Percentiles rank a stretch among this genome's conserved stretches.
Evolutionary conservation across 2,113 vertebrate genomes (phyloP).

Genomic region (Chelonoidis abingdonii): DNA sequence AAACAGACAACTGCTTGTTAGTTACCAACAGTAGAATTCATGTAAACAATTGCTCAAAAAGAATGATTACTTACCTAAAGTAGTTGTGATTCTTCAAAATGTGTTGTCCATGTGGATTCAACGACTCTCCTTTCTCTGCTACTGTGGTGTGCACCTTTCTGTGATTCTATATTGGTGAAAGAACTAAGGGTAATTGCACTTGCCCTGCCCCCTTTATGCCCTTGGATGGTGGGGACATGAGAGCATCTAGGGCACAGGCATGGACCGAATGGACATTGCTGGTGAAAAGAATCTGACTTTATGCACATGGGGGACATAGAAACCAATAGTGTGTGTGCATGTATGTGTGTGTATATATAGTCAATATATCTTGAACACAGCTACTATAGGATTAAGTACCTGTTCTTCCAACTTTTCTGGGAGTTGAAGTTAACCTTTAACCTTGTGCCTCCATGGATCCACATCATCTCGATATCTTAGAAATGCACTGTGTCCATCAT

Average conservation of each 20-base stretch:
- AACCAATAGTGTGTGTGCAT: background rate
- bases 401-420: background rate
- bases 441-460: background rate
- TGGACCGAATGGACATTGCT: background rate
- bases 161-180: background rate
- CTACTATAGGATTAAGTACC: background rate
- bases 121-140: slow-evolving; percentile 8
- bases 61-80: background rate
- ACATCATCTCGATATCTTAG: background rate
- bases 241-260: background rate
- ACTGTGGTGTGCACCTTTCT: background rate
- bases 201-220: background rate
- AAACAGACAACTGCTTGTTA: background rate
- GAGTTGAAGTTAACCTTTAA: background rate
- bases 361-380: background rate
- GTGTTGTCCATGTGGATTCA: background rate
- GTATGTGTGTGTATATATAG: background rate
- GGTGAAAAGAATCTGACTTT: background rate
- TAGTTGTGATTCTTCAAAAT: background rate
- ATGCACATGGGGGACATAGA: background rate
- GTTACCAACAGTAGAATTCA: background rate
- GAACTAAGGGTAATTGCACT: background rate
- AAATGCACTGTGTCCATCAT: background rate
- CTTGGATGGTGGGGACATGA: background rate
- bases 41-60: background rate